phyloP scores from a whole-genome alignment of 2,797 vertebrate species.

The Rhinophrynus dorsalis region DNA sequence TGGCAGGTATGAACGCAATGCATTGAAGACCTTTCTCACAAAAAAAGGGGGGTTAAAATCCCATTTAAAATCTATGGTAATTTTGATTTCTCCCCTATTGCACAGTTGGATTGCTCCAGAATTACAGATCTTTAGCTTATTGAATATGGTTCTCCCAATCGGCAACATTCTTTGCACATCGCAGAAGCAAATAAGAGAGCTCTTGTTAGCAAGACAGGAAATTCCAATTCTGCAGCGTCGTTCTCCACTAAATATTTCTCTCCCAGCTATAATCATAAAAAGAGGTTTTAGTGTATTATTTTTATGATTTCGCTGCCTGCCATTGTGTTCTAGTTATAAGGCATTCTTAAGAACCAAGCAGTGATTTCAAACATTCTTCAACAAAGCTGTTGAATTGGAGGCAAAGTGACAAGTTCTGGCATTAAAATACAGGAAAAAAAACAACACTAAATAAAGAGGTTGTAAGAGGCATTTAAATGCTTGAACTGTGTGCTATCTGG shows the following conservation, averaged over 20 bases:
- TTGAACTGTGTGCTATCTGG: not conserved
- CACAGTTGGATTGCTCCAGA: too few species aligned
- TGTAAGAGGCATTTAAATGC: not conserved
- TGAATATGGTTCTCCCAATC: too few species aligned
- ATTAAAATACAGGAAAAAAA: constrained; percentile 16
- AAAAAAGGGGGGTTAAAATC: too few species aligned
- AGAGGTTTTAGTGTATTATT: constrained; percentile 29
- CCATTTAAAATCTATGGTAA: too few species aligned
- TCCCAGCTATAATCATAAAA: constrained; percentile 39
- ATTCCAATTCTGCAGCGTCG: constrained; percentile 31
- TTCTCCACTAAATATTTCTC: constrained; percentile 30
- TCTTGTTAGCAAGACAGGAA: constrained; percentile 17
- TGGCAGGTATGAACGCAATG: too few species aligned
- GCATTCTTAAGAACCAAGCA: constrained; percentile 20
- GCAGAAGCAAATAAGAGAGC: constrained; percentile 20
- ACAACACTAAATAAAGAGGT: constrained; percentile 4
- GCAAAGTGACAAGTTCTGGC: not conserved
- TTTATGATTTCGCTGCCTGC: constrained; percentile 13
- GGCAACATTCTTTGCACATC: constrained; percentile 1
- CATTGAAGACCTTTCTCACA: too few species aligned
- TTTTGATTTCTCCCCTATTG: too few species aligned
- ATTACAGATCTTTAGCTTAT: too few species aligned
- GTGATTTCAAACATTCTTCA: constrained; percentile 37
- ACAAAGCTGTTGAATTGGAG: not conserved
- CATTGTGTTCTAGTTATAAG: constrained; percentile 18